Evolutionary conservation across 2,888 invertebrate genomes (phyloP).

Genomic region (Mythimna lalbum): DNA sequence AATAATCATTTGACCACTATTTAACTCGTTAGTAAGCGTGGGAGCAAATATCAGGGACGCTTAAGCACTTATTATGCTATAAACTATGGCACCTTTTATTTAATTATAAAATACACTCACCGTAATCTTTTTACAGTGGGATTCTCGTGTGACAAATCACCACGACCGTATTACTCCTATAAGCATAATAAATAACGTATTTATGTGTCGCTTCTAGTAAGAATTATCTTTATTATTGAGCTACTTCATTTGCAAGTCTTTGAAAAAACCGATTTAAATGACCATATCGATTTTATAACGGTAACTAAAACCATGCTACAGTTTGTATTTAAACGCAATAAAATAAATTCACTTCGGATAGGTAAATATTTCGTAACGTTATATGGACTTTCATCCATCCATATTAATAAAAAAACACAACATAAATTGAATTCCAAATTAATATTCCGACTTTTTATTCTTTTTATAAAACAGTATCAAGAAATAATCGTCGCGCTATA

Average conservation of each 20-base stretch:
- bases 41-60: constrained; percentile 27
- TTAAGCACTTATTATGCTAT: constrained; percentile 38
- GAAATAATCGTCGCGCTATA: constrained; percentile 31
- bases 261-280: constrained; percentile 11
- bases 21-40: constrained; percentile 39
- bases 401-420: not conserved
- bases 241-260: constrained; percentile 1
- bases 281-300: not conserved
- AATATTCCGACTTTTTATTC: not conserved
- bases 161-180: constrained; percentile 17
- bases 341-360: not conserved
- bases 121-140: constrained; percentile 31
- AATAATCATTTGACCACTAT: constrained; percentile 26
- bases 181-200: constrained; percentile 26
- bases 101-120: constrained; percentile 46
- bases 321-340: not conserved
- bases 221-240: constrained; percentile 33
- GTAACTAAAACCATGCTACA: not conserved
- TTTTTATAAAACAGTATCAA: constrained; percentile 29
- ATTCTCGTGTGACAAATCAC: constrained; percentile 34
- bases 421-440: not conserved
- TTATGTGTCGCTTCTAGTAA: constrained; percentile 11
- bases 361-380: not conserved
- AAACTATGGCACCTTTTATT: constrained; percentile 33
- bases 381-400: too few relatives aligned